Conservation (phyloP, 2,888 invertebrate genomes). For the Metacarcinus magister region DNA sequence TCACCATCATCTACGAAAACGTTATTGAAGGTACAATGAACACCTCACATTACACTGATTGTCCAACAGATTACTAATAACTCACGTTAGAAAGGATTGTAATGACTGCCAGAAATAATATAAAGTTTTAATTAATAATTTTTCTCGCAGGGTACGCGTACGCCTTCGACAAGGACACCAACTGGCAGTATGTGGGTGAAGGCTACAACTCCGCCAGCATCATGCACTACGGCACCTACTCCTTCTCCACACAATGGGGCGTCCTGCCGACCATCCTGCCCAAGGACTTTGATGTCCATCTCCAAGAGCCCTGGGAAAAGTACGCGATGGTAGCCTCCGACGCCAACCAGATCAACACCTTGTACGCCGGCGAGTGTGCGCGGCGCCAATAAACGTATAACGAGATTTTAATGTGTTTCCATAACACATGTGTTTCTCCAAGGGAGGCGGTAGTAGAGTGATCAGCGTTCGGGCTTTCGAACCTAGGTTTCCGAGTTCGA, state of each 20-base stretch:
- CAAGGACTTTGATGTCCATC: conserved; percentile 44
- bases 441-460: too few species aligned
- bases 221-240: conserved; percentile 75
- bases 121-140: not conserved
- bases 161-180: conserved; percentile 73
- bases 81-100: not conserved
- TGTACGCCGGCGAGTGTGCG: conserved; percentile 34
- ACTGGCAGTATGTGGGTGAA: conserved; percentile 69
- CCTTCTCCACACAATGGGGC: conserved; percentile 71
- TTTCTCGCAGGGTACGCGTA: too few species aligned
- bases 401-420: not conserved
- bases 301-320: conserved; percentile 60
- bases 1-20: conserved; percentile 65
- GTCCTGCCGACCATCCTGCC: conserved; percentile 67
- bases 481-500: too few species aligned
- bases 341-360: conserved; percentile 69
- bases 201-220: conserved; percentile 73
- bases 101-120: too few species aligned
- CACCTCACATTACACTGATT: too few species aligned
- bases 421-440: too few species aligned
- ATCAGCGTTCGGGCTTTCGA: too few species aligned
- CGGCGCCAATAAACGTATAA: not conserved
- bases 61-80: too few species aligned
- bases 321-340: conserved; percentile 50
- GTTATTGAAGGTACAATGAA: not conserved